phyloP scores from a whole-genome alignment of 2,113 vertebrate genomes.

The Alethe diademata region DNA sequence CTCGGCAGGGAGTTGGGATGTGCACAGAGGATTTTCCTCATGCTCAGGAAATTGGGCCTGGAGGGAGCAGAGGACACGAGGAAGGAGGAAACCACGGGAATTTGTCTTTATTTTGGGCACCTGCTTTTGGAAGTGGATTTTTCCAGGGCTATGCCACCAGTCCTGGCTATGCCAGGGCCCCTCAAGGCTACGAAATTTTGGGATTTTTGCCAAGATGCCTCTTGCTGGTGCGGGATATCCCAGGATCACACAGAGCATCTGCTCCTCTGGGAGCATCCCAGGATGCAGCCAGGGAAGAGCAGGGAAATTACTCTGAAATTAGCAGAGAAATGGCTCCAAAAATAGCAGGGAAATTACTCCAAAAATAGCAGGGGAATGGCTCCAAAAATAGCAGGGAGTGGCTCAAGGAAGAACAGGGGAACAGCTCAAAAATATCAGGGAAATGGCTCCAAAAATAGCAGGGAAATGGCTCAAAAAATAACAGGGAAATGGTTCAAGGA shows the following conservation, averaged over 20 bases:
- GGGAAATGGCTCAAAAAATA: too few species aligned
- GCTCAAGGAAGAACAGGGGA: too few species aligned
- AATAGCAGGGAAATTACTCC: fast-evolving
- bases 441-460: neutral
- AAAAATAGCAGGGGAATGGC: neutral
- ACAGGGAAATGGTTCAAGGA: neutral
- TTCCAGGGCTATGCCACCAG: neutral
- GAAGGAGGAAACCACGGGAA: neutral
- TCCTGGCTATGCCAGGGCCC: neutral
- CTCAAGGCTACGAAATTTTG: neutral
- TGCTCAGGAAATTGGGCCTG: neutral
- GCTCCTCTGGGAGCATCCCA: neutral
- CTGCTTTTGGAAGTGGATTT: neutral
- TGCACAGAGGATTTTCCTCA: neutral
- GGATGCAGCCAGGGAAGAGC: neutral
- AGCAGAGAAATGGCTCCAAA: neutral
- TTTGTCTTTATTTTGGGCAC: neutral
- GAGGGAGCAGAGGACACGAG: neutral
- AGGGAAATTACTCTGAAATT: neutral
- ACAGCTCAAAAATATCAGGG: too few species aligned
- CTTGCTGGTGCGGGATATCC: neutral
- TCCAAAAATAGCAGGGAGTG: neutral
- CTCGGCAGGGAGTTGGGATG: fast-evolving
- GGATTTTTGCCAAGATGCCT: neutral
- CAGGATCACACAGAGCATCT: fast-evolving